These are phyloP conservation scores for Melanotaenia parkinsoni DNA, from an alignment of 2,797 vertebrate species.

Conservation along the genomic window DNA sequence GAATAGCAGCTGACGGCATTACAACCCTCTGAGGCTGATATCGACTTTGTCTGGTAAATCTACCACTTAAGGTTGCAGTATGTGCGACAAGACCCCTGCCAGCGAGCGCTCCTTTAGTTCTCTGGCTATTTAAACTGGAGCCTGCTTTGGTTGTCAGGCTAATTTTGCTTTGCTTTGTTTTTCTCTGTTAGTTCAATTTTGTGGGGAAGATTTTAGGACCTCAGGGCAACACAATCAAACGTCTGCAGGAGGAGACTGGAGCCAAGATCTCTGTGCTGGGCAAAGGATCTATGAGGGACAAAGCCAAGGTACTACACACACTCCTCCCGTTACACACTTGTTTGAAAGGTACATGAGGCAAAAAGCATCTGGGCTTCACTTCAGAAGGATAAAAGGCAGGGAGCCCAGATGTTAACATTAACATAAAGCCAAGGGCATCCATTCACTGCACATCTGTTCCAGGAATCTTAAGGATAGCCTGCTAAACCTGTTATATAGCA, in stretches of 20 bases:
- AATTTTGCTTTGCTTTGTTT: conserved; percentile 42
- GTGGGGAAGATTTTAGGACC: conserved; percentile 99
- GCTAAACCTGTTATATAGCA: conserved; percentile 30
- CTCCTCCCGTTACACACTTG: conserved; percentile 39
- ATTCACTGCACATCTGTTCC: conserved; percentile 46
- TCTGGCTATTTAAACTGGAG: conserved; percentile 21
- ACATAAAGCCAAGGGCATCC: conserved; percentile 46
- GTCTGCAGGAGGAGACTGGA: conserved; percentile 97
- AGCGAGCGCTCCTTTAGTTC: conserved; percentile 35
- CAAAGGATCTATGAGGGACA: conserved; percentile 98
- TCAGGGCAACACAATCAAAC: conserved; percentile 98
- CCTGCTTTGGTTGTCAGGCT: conserved; percentile 31
- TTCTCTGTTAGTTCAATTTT: conserved; percentile 92
- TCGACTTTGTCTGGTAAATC: conserved; percentile 57
- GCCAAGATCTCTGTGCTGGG: conserved; percentile 98
- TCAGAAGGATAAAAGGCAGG: conserved; percentile 30
- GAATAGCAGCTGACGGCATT: conserved; percentile 29
- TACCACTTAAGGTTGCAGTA: conserved; percentile 39
- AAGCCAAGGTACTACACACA: conserved; percentile 87
- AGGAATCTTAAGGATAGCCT: conserved; percentile 23
- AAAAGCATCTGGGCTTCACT: conserved; percentile 55
- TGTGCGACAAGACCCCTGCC: conserved; percentile 33
- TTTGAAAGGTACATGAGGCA: conserved; percentile 44
- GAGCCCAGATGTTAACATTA: conserved; percentile 59
- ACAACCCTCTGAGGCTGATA: conserved; percentile 29